Evolutionary conservation across 2,888 invertebrate genomes (phyloP).

Genomic region (Crepidodera aurea): DNA sequence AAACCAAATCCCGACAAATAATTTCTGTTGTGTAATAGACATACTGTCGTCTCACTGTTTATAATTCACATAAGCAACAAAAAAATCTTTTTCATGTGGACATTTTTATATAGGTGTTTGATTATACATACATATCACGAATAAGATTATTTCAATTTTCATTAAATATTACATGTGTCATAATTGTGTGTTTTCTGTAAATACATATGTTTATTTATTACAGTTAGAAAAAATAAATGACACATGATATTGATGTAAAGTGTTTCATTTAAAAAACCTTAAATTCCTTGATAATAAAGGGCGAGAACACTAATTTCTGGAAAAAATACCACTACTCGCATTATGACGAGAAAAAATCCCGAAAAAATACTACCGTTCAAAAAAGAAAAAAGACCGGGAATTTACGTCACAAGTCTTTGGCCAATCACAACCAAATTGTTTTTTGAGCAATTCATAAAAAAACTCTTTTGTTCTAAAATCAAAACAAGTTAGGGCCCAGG

Average conservation of each 20-base stretch:
- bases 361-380: too few relatives aligned
- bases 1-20: background rate
- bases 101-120: conserved; percentile 58
- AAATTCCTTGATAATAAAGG: too few relatives aligned
- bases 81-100: conserved; percentile 52
- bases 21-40: conserved; percentile 40
- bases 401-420: too few relatives aligned
- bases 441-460: too few relatives aligned
- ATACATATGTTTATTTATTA: conserved; percentile 54
- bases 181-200: conserved; percentile 53
- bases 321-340: too few relatives aligned
- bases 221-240: conserved; percentile 52
- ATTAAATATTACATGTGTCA: conserved; percentile 50
- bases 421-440: too few relatives aligned
- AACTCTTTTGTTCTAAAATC: too few relatives aligned
- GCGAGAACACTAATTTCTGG: too few relatives aligned
- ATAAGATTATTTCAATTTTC: conserved; percentile 53
- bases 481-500: too few relatives aligned
- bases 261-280: conserved; percentile 16
- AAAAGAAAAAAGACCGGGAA: too few relatives aligned
- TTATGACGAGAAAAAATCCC: too few relatives aligned
- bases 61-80: conserved; percentile 41
- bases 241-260: conserved; percentile 40
- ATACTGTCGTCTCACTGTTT: conserved; percentile 44
- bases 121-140: conserved; percentile 58